Evolutionary conservation across 2,888 invertebrate genomes (phyloP).

Genomic region (Lumbricus terrestris): DNA sequence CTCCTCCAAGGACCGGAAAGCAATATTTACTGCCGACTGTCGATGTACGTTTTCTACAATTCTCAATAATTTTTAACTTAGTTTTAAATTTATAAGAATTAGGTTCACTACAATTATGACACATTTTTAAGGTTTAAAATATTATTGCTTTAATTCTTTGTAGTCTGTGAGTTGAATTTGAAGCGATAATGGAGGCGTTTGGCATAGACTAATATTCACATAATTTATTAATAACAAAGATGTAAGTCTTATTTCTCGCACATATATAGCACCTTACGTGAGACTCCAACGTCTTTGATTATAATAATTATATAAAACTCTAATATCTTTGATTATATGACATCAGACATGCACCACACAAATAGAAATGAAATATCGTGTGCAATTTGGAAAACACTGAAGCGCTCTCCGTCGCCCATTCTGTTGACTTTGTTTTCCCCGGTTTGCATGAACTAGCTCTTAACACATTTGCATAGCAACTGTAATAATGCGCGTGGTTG

Average conservation of each 20-base stretch:
- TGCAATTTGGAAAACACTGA: background rate
- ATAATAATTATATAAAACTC: too few species aligned
- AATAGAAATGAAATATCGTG: background rate
- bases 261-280: too few species aligned
- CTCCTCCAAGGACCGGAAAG: background rate
- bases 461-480: too few species aligned
- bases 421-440: too few species aligned
- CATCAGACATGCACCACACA: too few species aligned
- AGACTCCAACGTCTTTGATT: too few species aligned
- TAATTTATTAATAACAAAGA: too few species aligned
- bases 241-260: too few species aligned
- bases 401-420: background rate
- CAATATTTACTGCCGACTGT: conserved; percentile 3
- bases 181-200: background rate
- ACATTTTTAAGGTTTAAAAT: background rate
- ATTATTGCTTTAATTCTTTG: background rate
- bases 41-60: background rate
- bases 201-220: background rate
- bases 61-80: background rate
- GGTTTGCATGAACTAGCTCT: too few species aligned
- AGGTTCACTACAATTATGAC: background rate
- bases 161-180: background rate
- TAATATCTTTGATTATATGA: too few species aligned
- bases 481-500: too few species aligned
- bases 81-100: background rate